Conservation (phyloP, 92 coral and sea anemone genomes). For the Palythoa grandis region DNA sequence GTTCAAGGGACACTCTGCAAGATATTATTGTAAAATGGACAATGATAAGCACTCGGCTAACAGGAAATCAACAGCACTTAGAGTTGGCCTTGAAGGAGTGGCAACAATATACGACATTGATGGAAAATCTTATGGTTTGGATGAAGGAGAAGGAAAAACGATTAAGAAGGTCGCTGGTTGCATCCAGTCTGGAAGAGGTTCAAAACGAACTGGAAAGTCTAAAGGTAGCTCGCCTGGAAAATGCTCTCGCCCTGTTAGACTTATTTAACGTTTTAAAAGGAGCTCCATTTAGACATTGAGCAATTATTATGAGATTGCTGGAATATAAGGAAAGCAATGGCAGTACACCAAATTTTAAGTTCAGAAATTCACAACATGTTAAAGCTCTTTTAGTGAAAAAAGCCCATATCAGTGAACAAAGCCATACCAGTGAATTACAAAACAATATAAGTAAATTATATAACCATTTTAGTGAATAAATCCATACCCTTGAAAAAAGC, state of each 20-base stretch:
- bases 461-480: no score
- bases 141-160: constrained; percentile 85
- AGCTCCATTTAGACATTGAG: no score
- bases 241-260: not conserved
- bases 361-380: no score
- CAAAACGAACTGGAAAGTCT: constrained; percentile 79
- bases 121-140: constrained; percentile 97
- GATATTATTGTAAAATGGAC: constrained; percentile 80
- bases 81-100: constrained; percentile 91
- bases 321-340: no score
- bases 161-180: constrained; percentile 69
- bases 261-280: no score
- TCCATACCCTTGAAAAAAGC: no score
- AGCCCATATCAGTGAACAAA: no score
- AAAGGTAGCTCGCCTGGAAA: constrained; percentile 58
- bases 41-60: constrained; percentile 73
- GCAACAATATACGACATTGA: constrained; percentile 95
- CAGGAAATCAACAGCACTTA: constrained; percentile 89
- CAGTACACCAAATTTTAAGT: no score
- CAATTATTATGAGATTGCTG: no score
- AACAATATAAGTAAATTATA: no score
- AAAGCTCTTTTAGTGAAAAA: no score
- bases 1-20: constrained; percentile 67
- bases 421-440: no score
- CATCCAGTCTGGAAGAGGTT: constrained; percentile 69